Base-by-base conservation (phyloP, 1,140 invertebrate species). In the Drosophila insularis region DNA sequence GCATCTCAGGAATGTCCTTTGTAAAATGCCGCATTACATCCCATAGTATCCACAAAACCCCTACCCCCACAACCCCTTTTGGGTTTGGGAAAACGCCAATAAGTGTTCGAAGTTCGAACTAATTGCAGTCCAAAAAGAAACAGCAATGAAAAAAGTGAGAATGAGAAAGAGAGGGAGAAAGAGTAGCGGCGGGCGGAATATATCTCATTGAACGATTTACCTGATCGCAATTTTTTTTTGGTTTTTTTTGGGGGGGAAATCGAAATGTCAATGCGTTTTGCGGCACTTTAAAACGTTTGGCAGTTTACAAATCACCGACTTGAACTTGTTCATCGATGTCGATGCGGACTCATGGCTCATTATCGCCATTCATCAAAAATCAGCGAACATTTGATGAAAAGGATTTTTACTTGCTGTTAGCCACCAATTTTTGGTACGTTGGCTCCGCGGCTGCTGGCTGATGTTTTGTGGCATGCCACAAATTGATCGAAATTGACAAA, bases 401-500 rank as follows among this genome's bases (percentile, higher is more conserved):
- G 82, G 82, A 86, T 86, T 87, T 85, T 59, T 80, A 37, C 58
- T 77, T 50, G 63, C 39, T 50, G 43, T 50, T 50, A 21, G 17
- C n/a, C 11, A 21, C 7, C 53, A 32, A 64, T 63, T 74, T 53
- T 43, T 13, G 4, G 32, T 11, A 11, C 35, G 62, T 40, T 27
- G 21, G 31, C 55, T 14, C n/a, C 11, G 23, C 11, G 23, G 43
- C 23, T 63, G 32, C 21, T 17, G 32, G 8, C 17, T 40, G 64
- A 58, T 76, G 63, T 68, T 62, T 27, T 68, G 31, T 87, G 84
- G 84, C 84, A 89, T 86, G 80, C 80, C 86, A 87, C 84, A 87
- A 87, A 87, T 87, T 87, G 84, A 87, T 89, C 84, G 85, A 87
- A 87, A 87, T 89, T 87, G 84, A 89, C 82, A 87, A 87, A 87